phyloP scores from a whole-genome alignment of 1,140 invertebrate species.

The Lycorma delicatula region DNA sequence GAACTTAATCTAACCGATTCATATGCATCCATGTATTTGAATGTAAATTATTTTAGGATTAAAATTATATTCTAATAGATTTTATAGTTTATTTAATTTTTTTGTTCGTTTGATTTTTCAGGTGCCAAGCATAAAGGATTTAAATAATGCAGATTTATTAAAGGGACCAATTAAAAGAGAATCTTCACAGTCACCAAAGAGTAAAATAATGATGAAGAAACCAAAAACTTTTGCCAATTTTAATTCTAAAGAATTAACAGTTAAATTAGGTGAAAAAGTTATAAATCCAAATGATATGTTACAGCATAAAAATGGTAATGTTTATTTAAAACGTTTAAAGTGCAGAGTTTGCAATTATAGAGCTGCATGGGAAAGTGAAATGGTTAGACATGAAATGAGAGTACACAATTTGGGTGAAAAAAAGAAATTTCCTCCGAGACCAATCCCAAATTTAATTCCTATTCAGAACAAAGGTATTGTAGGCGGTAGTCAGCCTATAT shows the following conservation, averaged over 20 bases:
- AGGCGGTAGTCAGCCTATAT: no score
- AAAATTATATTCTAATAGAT: no score
- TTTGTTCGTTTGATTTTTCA: no score
- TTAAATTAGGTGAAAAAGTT: conserved; percentile 9
- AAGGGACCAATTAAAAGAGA: not conserved
- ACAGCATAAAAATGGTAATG: conserved; percentile 14
- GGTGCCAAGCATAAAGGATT: no score
- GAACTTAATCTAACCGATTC: no score
- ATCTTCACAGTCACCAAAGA: not conserved
- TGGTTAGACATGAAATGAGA: conserved; percentile 42
- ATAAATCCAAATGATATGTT: conserved; percentile 15
- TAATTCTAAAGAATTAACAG: conserved; percentile 7
- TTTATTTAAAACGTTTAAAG: conserved; percentile 14
- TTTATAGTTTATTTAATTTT: no score
- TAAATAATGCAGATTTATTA: not conserved
- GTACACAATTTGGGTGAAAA: conserved; percentile 39
- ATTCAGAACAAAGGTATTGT: conserved; percentile 36
- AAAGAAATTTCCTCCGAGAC: conserved; percentile 46
- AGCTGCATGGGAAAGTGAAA: conserved; percentile 44
- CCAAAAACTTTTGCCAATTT: conserved; percentile 9
- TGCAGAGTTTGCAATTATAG: conserved; percentile 41
- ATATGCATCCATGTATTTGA: no score
- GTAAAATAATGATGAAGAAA: conserved; percentile 12
- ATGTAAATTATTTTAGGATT: no score
- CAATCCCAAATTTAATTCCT: conserved; percentile 62